A percentile compares a stretch with the other conserved stretches of the same genome.
Evolutionary conservation across 2,113 vertebrate genomes (phyloP).

Genomic region (Heterotis niloticus): DNA sequence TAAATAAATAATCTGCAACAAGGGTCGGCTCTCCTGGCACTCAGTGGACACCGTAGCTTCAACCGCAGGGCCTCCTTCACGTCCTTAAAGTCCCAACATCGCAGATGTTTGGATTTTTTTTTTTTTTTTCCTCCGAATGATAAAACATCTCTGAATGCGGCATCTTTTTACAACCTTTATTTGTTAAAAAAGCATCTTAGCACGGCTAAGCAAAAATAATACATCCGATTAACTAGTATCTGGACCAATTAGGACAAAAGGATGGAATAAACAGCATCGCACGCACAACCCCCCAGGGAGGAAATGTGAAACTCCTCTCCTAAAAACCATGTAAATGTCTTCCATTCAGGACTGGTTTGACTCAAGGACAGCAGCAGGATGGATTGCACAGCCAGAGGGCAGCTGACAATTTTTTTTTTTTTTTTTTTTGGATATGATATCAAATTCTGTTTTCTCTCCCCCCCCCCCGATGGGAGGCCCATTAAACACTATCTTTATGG

Average conservation of each 20-base stretch:
- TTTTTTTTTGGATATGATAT: slow-evolving; percentile 17
- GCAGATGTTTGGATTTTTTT: background rate
- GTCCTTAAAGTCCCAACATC: too few relatives aligned
- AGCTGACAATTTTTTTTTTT: background rate
- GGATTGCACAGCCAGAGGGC: background rate
- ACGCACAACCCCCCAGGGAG: background rate
- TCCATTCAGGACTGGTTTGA: background rate
- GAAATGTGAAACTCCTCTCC: background rate
- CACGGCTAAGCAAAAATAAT: background rate
- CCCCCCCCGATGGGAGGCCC: background rate
- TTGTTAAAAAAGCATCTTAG: too few relatives aligned
- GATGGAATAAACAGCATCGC: background rate
- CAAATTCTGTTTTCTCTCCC: background rate
- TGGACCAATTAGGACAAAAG: background rate
- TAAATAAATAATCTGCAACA: too few relatives aligned
- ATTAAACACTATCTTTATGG: background rate
- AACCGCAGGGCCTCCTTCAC: too few relatives aligned
- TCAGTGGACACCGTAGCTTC: too few relatives aligned
- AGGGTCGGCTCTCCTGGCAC: too few relatives aligned
- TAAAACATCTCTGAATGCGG: background rate
- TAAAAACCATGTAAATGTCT: background rate
- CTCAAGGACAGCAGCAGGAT: too few relatives aligned
- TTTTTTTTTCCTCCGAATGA: background rate
- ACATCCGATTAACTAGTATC: background rate
- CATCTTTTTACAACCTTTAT: background rate